Evolutionary conservation across 2,113 vertebrate species (phyloP).

Genomic region (Lynx canadensis): DNA sequence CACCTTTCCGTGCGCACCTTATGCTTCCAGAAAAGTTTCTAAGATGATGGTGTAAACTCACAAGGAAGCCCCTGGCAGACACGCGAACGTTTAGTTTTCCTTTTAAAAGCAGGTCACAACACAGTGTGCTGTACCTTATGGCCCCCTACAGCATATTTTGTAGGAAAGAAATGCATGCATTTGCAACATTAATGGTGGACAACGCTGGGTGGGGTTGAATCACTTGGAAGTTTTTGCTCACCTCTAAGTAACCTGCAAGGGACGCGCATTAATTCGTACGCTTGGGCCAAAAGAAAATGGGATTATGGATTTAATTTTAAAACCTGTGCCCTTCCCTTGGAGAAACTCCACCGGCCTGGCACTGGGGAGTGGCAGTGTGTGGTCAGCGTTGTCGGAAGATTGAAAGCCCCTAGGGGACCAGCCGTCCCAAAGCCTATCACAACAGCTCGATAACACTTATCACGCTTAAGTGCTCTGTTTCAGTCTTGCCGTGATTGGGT

Average conservation of each 20-base stretch:
- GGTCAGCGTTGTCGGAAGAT: not conserved
- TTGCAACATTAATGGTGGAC: not conserved
- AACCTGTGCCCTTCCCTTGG: not conserved
- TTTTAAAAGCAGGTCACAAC: too few relatives aligned
- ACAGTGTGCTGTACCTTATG: not conserved
- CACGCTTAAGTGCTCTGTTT: fast-evolving
- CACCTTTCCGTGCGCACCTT: not conserved
- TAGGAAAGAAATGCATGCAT: not conserved
- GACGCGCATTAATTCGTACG: not conserved
- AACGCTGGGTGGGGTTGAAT: not conserved
- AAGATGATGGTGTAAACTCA: not conserved
- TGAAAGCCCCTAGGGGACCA: conserved; percentile 11
- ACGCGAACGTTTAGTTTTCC: not conserved
- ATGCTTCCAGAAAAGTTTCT: not conserved
- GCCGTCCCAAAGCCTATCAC: not conserved
- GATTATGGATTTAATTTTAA: not conserved
- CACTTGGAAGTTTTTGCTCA: not conserved
- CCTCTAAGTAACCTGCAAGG: not conserved
- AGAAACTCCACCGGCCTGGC: not conserved
- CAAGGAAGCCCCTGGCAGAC: not conserved
- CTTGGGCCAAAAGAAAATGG: not conserved
- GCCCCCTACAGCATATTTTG: not conserved
- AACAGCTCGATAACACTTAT: not conserved
- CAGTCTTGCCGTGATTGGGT: not conserved
- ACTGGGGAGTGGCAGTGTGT: not conserved